Evolutionary conservation across 2,888 invertebrate species (phyloP).

Genomic region (Campopleginae sp.): DNA sequence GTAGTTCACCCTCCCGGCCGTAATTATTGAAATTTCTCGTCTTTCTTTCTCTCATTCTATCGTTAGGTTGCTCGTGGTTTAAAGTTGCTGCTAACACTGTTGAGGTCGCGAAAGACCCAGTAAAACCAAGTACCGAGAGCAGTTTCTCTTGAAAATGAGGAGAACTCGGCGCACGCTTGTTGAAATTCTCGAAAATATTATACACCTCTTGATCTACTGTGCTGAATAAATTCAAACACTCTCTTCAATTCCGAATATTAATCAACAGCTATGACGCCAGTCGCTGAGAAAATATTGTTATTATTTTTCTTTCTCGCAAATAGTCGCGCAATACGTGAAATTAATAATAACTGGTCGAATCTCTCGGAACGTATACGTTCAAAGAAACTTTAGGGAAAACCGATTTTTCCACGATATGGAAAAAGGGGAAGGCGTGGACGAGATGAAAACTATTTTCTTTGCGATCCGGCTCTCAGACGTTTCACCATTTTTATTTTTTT

Average conservation of each 20-base stretch:
- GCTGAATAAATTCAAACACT: conserved; percentile 9
- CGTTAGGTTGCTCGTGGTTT: conserved; percentile 54
- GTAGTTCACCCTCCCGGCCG: conserved; percentile 47
- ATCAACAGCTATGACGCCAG: not conserved
- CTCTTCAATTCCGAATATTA: not conserved
- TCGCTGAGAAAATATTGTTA: not conserved
- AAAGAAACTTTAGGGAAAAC: conserved; percentile 33
- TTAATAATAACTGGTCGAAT: too few species aligned
- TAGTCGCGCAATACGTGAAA: not conserved
- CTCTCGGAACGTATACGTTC: conserved; percentile 22
- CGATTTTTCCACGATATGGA: conserved; percentile 30
- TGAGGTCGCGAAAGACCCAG: conserved; percentile 19
- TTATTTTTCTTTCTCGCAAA: not conserved
- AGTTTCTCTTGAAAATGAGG: conserved; percentile 43
- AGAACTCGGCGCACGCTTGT: conserved; percentile 55
- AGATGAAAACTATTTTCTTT: conserved; percentile 57
- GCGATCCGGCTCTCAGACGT: not conserved
- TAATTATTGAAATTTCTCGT: conserved; percentile 70
- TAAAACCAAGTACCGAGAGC: not conserved
- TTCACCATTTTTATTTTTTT: conserved; percentile 28
- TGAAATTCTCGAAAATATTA: conserved; percentile 13
- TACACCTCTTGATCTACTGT: conserved; percentile 20
- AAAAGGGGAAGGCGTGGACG: conserved; percentile 14
- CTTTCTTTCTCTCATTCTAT: conserved; percentile 8
- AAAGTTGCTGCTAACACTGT: conserved; percentile 63